Evolutionary conservation across 2,797 vertebrate species (phyloP).

Genomic region (Todus mexicanus): DNA sequence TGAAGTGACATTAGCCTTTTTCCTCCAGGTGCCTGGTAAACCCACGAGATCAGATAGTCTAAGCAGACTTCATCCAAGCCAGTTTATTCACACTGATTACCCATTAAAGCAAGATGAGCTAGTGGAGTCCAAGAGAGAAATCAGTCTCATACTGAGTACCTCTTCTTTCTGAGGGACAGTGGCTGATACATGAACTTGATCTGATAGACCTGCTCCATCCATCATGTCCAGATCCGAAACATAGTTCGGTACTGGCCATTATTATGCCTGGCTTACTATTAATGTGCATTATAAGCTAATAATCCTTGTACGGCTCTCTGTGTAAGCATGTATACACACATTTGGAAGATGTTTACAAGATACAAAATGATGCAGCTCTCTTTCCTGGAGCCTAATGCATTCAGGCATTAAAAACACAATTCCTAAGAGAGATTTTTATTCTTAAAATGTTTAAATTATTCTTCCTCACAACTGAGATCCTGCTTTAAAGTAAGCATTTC

Average conservation of each 20-base stretch:
- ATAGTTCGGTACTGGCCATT: neutral
- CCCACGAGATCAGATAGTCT: neutral
- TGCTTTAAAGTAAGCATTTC: neutral
- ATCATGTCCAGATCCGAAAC: neutral
- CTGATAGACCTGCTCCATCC: neutral
- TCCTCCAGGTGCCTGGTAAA: neutral
- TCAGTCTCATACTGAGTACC: neutral
- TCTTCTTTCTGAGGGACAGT: neutral
- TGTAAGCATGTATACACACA: neutral
- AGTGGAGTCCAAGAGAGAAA: neutral
- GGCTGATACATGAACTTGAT: neutral
- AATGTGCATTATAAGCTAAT: neutral
- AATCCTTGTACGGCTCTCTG: neutral
- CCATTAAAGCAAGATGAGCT: neutral
- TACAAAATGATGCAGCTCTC: neutral
- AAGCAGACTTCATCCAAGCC: neutral
- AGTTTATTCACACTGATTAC: neutral
- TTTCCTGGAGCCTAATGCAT: neutral
- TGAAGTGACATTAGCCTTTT: neutral
- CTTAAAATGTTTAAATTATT: neutral
- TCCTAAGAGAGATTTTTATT: neutral
- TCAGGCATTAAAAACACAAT: neutral
- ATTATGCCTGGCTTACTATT: neutral
- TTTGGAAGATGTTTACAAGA: neutral
- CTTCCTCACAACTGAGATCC: neutral